phyloP scores from a whole-genome alignment of 1,140 invertebrate genomes.

The Lepidurus arcticus region DNA sequence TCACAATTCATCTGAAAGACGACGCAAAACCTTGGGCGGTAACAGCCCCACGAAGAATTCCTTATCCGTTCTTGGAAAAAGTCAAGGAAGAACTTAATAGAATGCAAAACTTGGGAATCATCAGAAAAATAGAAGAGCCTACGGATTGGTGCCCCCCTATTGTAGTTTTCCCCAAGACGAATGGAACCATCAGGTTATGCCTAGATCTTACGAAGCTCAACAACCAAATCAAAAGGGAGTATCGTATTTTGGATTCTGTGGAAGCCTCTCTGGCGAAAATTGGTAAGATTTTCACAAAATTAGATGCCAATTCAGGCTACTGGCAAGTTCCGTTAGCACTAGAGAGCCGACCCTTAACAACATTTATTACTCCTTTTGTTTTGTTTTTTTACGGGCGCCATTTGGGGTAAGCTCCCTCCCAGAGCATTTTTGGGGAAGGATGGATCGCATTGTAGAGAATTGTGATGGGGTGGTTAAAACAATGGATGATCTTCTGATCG shows the following conservation, averaged over 20 bases:
- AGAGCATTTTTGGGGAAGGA: conserved; percentile 39
- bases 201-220: conserved; percentile 44
- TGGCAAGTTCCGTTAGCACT: conserved; percentile 41
- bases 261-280: conserved; percentile 36
- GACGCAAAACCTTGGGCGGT: no score
- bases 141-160: conserved; percentile 46
- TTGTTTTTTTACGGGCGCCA: conserved; percentile 39
- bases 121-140: conserved; percentile 39
- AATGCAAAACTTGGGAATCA: conserved; percentile 39
- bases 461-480: conserved; percentile 36
- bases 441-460: conserved; percentile 37
- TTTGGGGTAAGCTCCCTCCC: conserved; percentile 40
- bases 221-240: conserved; percentile 37
- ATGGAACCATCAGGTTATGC: conserved; percentile 42
- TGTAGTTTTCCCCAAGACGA: conserved; percentile 43
- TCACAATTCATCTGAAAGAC: no score
- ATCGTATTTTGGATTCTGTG: conserved; percentile 37
- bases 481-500: conserved; percentile 42
- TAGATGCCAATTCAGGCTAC: conserved; percentile 43
- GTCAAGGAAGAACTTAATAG: conserved; percentile 34
- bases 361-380: conserved; percentile 42
- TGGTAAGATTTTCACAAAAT: conserved; percentile 34
- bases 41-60: no score
- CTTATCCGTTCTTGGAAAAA: no score
- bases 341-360: conserved; percentile 38